These are phyloP conservation scores for Dryococelus australis DNA, from an alignment of 2,888 invertebrate genomes.

Conservation along the genomic window DNA sequence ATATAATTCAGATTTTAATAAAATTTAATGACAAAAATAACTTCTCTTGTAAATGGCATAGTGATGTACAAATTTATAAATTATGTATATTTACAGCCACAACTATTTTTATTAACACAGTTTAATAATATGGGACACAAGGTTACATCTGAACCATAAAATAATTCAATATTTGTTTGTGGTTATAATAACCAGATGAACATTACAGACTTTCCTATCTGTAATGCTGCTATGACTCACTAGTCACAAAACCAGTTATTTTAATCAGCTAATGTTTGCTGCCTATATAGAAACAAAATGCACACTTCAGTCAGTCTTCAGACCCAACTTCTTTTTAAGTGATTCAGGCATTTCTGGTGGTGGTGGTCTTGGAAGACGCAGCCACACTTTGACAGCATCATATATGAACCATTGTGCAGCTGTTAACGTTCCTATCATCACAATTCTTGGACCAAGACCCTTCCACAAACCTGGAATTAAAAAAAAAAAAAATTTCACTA, in stretches of 20 bases:
- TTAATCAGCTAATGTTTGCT: background rate
- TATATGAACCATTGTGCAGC: slow-evolving; percentile 98
- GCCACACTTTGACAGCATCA: slow-evolving; percentile 88
- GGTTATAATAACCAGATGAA: background rate
- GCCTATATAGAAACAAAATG: background rate
- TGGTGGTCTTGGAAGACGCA: slow-evolving; percentile 92
- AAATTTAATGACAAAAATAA: background rate
- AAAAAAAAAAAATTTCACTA: background rate
- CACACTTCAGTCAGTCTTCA: slow-evolving; percentile 39
- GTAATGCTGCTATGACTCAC: background rate
- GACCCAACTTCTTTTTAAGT: slow-evolving; percentile 73
- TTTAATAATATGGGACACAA: background rate
- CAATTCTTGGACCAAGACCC: slow-evolving; percentile 89
- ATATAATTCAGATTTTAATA: background rate
- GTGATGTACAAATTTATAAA: background rate
- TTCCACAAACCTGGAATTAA: slow-evolving; percentile 76
- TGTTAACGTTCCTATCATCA: slow-evolving; percentile 97
- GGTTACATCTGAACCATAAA: background rate
- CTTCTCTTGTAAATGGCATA: background rate
- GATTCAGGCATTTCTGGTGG: slow-evolving; percentile 96
- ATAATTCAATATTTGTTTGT: background rate
- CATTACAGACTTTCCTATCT: background rate
- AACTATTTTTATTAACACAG: background rate
- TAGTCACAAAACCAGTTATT: background rate
- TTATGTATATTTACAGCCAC: background rate